These are phyloP conservation scores for Microtus richardsoni DNA, from an alignment of 2,113 vertebrate genomes.

Conservation along the genomic window DNA sequence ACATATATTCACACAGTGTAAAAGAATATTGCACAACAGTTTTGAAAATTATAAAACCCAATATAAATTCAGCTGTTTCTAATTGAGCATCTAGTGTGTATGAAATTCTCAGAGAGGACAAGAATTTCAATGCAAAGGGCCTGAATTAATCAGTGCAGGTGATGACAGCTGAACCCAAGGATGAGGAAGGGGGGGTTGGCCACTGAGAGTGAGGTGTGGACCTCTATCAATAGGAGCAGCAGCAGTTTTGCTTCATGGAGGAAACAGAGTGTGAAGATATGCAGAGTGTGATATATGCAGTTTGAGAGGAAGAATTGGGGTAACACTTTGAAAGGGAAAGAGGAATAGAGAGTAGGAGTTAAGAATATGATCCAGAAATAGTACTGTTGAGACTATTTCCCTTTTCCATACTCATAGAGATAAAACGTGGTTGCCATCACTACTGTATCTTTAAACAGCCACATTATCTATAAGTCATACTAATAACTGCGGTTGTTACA, in stretches of 20 bases:
- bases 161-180: background rate
- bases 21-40: background rate
- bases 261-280: background rate
- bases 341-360: background rate
- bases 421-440: background rate
- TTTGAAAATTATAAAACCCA: slow-evolving; percentile 36
- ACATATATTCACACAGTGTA: no score
- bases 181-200: background rate
- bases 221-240: background rate
- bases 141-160: background rate
- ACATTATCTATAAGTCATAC: background rate
- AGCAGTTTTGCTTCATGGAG: background rate
- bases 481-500: background rate
- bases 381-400: background rate
- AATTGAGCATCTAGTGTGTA: background rate
- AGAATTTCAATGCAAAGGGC: background rate
- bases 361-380: background rate
- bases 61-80: background rate
- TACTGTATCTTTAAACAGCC: background rate
- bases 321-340: background rate
- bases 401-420: background rate
- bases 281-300: background rate
- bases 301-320: background rate
- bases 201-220: background rate
- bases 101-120: background rate